A percentile compares a stretch with the other conserved stretches of the same genome.
These are phyloP conservation scores for Brachionichthys hirsutus DNA, from an alignment of 2,113 vertebrate species.

Conservation along the genomic window DNA sequence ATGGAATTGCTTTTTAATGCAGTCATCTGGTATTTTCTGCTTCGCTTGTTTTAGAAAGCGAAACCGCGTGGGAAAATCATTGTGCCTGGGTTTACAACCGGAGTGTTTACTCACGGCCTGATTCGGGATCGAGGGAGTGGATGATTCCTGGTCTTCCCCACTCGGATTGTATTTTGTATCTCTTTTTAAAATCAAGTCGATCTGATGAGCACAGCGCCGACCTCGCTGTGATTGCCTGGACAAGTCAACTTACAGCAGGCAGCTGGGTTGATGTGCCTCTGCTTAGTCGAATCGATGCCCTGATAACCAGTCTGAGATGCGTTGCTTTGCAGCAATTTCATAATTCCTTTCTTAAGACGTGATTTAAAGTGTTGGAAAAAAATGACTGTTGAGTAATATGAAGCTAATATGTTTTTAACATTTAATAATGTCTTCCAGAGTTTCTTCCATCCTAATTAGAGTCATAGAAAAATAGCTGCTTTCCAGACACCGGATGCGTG, in stretches of 20 bases:
- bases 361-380: too few species aligned
- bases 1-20: constrained; percentile 4
- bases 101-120: constrained; percentile 48
- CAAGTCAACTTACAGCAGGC: constrained; percentile 62
- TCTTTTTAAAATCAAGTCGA: constrained; percentile 62
- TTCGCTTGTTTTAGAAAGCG: constrained; percentile 9
- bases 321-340: too few species aligned
- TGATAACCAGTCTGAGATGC: constrained; percentile 28
- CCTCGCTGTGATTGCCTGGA: constrained; percentile 22
- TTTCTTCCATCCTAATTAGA: background rate
- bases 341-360: too few species aligned
- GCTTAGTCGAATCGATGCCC: constrained; percentile 42
- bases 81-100: constrained; percentile 45
- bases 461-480: too few species aligned
- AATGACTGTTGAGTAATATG: background rate
- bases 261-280: constrained; percentile 56
- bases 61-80: constrained; percentile 32
- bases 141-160: constrained; percentile 45
- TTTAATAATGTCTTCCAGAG: background rate
- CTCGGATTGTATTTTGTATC: constrained; percentile 38
- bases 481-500: background rate
- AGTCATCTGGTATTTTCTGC: constrained; percentile 30
- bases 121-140: constrained; percentile 52
- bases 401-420: too few species aligned
- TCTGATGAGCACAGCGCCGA: constrained; percentile 38